Base-by-base conservation (phyloP, 2,888 invertebrate species). In the Drosophila anceps region DNA sequence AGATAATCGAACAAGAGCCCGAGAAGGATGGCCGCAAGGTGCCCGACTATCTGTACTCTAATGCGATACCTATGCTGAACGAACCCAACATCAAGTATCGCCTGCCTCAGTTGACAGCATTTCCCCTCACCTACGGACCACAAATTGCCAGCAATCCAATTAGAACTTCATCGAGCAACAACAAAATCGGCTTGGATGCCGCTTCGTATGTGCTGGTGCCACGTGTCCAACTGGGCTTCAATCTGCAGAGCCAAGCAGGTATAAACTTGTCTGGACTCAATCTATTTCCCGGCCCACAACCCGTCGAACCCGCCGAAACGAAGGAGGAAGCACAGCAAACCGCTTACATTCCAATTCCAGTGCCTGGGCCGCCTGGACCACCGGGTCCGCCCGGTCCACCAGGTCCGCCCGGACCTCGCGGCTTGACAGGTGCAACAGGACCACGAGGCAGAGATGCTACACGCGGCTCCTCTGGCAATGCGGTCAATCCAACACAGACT, bases 21-120 rank as follows among this genome's bases (percentile, higher is more conserved):
- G 80, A 79, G n/a, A 85, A 88, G 43, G 91, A 90, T 27, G 53
- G 76, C 2, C 90, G 90, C 39, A 91, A 90, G 35, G 67, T 92
- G 12, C 92, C 91, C n/a, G 91, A 91, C 8, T 91, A 91, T 70
- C 73, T 92, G 7, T 91, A 91, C 59, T 73, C 90, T 8, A 91
- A 84, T 67, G 31, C 84, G 9, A 86, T 90, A 24, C 90, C 92
- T 31, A 77, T 92, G 80, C 71, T 80, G 37, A 82, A 81, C 20
- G 91, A 91, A 29, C 80, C 81, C 33, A 87, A 84, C 59, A 41
- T 90, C 9, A 90, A 91, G 35, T 86, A 90, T 33, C 79, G 90
- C 54, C n/a, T 88, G 55, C 91, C 91, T 0, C 89, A 81, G 64
- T 18, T 89, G 50, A 62, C 87, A 9, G 79, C 84, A 1, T 79